Conservation (phyloP, 2,888 invertebrate genomes). For the Morpho deidamia region DNA sequence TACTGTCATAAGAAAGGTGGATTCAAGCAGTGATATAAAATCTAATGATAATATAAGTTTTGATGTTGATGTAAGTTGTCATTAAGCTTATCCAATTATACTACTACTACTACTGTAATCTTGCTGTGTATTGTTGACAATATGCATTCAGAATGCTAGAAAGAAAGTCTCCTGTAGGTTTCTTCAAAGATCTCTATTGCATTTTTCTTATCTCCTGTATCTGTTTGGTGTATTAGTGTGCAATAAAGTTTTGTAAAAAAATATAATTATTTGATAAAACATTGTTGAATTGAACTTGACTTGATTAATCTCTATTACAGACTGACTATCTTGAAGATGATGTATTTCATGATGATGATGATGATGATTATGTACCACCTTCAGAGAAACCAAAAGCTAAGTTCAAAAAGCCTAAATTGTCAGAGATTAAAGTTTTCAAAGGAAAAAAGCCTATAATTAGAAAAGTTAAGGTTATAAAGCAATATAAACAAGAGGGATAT, state of each 20-base stretch:
- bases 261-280: too few relatives aligned
- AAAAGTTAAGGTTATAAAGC: slow-evolving; percentile 57
- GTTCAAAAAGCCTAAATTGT: slow-evolving; percentile 62
- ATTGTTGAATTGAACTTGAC: too few relatives aligned
- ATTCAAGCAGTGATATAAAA: slow-evolving; percentile 36
- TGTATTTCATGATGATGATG: slow-evolving; percentile 58
- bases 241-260: too few relatives aligned
- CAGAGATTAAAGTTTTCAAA: slow-evolving; percentile 63
- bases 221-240: too few relatives aligned
- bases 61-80: slow-evolving; percentile 49
- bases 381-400: slow-evolving; percentile 45
- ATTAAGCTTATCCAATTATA: too few relatives aligned
- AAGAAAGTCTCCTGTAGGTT: too few relatives aligned
- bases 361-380: slow-evolving; percentile 62
- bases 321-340: slow-evolving; percentile 59
- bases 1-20: slow-evolving; percentile 69
- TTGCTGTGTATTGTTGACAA: too few relatives aligned
- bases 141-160: too few relatives aligned
- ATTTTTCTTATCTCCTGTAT: too few relatives aligned
- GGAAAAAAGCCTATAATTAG: slow-evolving; percentile 54
- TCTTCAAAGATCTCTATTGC: too few relatives aligned
- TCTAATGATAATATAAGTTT: slow-evolving; percentile 31
- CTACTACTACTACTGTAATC: too few relatives aligned
- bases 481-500: slow-evolving; percentile 42
- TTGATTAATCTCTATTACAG: slow-evolving; percentile 27